These are phyloP conservation scores for Branchellion lobata DNA, from an alignment of 2,888 invertebrate genomes.

Conservation along the genomic window DNA sequence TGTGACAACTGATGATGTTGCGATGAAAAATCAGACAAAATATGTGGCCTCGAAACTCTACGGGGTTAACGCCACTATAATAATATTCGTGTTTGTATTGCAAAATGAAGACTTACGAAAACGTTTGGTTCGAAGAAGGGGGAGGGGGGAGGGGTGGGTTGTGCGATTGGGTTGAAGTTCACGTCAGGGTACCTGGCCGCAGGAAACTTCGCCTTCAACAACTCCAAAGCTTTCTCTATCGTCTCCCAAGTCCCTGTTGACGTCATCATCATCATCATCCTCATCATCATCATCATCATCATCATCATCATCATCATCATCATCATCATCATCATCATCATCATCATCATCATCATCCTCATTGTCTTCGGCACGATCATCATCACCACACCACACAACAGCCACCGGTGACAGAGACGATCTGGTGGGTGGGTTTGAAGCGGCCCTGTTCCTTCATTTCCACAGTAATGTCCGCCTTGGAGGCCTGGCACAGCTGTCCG, in stretches of 20 bases:
- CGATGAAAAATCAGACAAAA: too few species aligned
- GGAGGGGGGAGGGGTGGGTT: not conserved
- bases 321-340: conserved; percentile 44
- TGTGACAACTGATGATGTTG: too few species aligned
- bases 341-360: conserved; percentile 41
- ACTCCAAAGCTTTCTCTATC: conserved; percentile 77
- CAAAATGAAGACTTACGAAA: too few species aligned
- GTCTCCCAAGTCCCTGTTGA: conserved; percentile 57
- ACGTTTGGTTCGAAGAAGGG: not conserved
- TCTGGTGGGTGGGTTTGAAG: not conserved
- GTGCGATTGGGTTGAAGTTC: conserved; percentile 29
- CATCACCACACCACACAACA: not conserved
- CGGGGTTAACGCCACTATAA: too few species aligned
- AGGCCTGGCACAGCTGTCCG: conserved; percentile 74
- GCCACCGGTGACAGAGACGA: not conserved
- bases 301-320: conserved; percentile 43
- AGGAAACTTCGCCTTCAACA: conserved; percentile 84
- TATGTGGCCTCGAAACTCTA: too few species aligned
- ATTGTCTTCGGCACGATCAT: not conserved
- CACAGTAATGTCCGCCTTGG: conserved; percentile 78
- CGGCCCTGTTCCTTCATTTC: conserved; percentile 58
- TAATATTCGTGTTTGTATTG: too few species aligned
- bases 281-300: conserved; percentile 29
- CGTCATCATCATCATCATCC: not conserved
- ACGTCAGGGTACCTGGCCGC: conserved; percentile 77